Evolutionary conservation across 2,888 invertebrate species (phyloP), one percentile per base, ranked within the genome.

Genomic region (Sarcophaga rosellei): DNA sequence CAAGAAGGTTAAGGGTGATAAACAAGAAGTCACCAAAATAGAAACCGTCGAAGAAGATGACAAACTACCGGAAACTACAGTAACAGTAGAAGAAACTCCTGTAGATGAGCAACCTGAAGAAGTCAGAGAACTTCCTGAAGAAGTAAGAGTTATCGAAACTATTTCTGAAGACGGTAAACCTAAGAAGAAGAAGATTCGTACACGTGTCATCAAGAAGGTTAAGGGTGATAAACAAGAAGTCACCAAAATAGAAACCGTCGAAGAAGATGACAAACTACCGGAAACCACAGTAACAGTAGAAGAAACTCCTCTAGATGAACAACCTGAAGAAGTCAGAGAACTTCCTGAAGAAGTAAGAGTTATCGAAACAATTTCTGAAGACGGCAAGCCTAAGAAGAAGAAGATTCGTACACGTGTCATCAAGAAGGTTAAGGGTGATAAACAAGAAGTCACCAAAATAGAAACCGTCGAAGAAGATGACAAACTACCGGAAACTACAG

Each of bases 391-490:
- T 21, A 82, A 72, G 66, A 82, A 76, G 25, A 82, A 10, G 57
- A 82, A 82, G 73, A 82, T 73, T 15, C 76, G 77, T 25, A 82
- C 82, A 10, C 82, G 82, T 8, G 47, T 66, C 20, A 82, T 82
- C 47, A 82, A 82, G 45, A 82, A 82, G 72, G 47, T 82, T 17
- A 82, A 82, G 73, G 82, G 77, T 21, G 82, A 20, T 47, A 82
- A 68, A 47, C 82, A 82, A 73, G 82, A 82, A 73, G 77, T 82
- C 59, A 82, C 82, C 5, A 82, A 73, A 61, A 82, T 82, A 17
- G 76, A 82, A 21, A 82, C 82, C 5, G 77, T 82, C 15, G 82
- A 82, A 66, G 82, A 82, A 72, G 82, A 82, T 72, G 82, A 72
- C 20, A 77, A 47, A 47, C 47, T 4, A 47, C 47, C 47, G 0